phyloP scores from a whole-genome alignment of 2,113 vertebrate species.

The Sinocyclocheilus grahami region DNA sequence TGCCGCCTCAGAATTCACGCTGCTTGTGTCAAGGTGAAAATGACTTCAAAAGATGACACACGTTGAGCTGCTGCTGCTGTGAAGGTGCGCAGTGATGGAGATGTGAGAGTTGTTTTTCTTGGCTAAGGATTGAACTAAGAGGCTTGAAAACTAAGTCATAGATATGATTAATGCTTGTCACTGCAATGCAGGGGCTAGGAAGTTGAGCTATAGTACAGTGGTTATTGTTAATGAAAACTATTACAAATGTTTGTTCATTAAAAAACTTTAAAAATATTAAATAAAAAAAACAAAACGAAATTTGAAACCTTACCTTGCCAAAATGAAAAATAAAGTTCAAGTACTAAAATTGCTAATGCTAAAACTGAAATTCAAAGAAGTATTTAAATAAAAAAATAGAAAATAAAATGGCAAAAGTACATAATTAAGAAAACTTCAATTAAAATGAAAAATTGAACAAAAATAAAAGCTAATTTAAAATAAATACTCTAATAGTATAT shows the following conservation, averaged over 20 bases:
- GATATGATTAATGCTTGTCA: neutral
- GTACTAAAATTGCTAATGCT: neutral
- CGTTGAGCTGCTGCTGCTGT: neutral
- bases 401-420: neutral
- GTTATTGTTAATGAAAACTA: neutral
- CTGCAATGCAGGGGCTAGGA: neutral
- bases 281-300: too few species aligned
- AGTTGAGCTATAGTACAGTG: neutral
- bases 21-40: slow-evolving; percentile 41
- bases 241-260: neutral
- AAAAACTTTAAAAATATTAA: neutral
- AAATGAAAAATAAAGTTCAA: neutral
- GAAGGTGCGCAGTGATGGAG: neutral
- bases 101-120: neutral
- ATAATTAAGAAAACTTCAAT: neutral
- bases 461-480: neutral
- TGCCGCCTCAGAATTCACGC: slow-evolving; percentile 38
- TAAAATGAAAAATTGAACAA: neutral
- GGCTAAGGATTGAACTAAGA: neutral
- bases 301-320: too few species aligned
- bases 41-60: slow-evolving; percentile 13
- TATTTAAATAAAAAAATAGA: neutral
- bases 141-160: neutral
- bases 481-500: neutral
- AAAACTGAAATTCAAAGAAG: neutral